A percentile compares a stretch with the other conserved stretches of the same genome.
Evolutionary conservation across 2,113 vertebrate genomes (phyloP).

Genomic region (Peromyscus californicus): DNA sequence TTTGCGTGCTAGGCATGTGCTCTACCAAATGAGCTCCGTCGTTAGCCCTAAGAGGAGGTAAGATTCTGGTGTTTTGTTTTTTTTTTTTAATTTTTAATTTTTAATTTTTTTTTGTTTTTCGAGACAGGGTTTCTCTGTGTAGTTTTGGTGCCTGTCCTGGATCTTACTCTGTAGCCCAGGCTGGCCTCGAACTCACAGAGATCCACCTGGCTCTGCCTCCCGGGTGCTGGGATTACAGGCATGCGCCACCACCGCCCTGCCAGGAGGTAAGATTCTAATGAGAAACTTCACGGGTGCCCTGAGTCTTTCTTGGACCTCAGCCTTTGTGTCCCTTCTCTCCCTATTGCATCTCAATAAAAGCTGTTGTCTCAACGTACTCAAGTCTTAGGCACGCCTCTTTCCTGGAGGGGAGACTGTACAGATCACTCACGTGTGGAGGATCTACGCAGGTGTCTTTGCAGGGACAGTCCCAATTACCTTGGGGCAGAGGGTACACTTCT

Average conservation of each 20-base stretch:
- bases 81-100: too few relatives aligned
- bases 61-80: neutral
- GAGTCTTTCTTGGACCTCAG: neutral
- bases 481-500: neutral
- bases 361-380: neutral
- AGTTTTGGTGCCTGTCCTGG: too few relatives aligned
- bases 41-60: neutral
- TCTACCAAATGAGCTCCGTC: neutral
- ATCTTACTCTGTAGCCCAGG: too few relatives aligned
- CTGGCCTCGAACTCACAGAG: too few relatives aligned
- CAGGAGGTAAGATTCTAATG: neutral
- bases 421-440: neutral
- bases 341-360: neutral
- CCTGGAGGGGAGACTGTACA: neutral
- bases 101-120: too few relatives aligned
- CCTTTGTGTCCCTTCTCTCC: neutral
- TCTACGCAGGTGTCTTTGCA: neutral
- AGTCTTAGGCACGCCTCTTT: neutral
- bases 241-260: too few relatives aligned
- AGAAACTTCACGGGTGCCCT: neutral
- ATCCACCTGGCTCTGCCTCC: too few relatives aligned
- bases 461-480: neutral
- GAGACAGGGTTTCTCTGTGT: too few relatives aligned
- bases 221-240: too few relatives aligned
- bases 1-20: neutral